Evolutionary conservation across 2,888 invertebrate species (phyloP).

Genomic region (Strigamia maritima): DNA sequence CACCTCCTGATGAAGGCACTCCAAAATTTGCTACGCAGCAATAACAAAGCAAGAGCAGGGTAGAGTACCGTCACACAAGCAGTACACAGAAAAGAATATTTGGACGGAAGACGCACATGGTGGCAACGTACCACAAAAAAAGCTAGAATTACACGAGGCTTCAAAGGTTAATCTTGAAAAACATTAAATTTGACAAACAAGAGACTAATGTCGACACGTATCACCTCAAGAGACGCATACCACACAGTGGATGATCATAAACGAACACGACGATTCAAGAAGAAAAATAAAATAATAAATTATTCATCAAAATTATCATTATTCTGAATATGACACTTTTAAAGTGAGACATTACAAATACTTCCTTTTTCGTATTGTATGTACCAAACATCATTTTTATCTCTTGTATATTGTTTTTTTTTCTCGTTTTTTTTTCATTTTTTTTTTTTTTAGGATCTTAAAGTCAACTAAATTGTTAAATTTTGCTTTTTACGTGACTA

Average conservation of each 20-base stretch:
- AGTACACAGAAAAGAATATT: conserved; percentile 41
- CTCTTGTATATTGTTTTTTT: neutral
- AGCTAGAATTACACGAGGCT: conserved; percentile 41
- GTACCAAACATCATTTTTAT: neutral
- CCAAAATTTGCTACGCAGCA: conserved; percentile 84
- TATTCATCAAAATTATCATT: neutral
- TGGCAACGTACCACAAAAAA: conserved; percentile 40
- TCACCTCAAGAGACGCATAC: conserved; percentile 38
- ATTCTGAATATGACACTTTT: neutral
- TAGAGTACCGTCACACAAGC: conserved; percentile 44
- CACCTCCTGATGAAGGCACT: conserved; percentile 99
- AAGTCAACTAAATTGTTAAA: no score
- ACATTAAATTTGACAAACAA: conserved; percentile 39
- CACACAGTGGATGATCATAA: conserved; percentile 37
- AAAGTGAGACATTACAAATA: neutral
- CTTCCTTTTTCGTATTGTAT: no score
- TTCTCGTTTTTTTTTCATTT: no score
- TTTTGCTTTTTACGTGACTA: no score
- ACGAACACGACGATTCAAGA: conserved; percentile 28
- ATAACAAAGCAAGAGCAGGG: conserved; percentile 44
- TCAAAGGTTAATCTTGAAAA: conserved; percentile 39
- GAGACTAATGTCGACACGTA: conserved; percentile 38
- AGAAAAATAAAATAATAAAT: conserved; percentile 18
- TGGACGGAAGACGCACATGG: conserved; percentile 41
- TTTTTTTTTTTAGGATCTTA: no score